A percentile compares a stretch with the other conserved stretches of the same genome.
phyloP scores from a whole-genome alignment of 1,140 invertebrate genomes.

The Araneus ventricosus region DNA sequence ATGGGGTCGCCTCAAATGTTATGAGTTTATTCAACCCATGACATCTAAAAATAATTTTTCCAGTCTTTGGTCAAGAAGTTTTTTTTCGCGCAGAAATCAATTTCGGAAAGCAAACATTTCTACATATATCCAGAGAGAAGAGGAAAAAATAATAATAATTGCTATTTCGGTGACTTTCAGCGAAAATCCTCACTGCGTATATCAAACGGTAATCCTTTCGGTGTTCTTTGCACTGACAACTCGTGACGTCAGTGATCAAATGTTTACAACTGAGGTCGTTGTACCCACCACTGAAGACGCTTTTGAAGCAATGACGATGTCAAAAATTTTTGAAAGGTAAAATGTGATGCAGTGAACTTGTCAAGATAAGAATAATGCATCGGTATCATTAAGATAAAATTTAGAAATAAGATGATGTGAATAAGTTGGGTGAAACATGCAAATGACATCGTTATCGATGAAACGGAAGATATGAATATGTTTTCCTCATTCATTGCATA shows the following conservation, averaged over 20 bases:
- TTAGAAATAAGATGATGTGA: too few relatives aligned
- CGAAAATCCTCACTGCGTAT: neutral
- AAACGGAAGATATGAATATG: too few relatives aligned
- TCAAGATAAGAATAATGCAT: neutral
- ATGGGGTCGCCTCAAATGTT: neutral
- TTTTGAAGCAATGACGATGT: neutral
- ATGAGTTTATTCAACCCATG: neutral
- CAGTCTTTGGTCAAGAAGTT: neutral
- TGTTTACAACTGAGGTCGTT: neutral
- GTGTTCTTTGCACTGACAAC: neutral
- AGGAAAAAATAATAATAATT: neutral
- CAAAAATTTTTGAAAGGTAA: neutral
- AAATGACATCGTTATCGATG: too few relatives aligned
- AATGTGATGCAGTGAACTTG: neutral
- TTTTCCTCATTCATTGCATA: too few relatives aligned
- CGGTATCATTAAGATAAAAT: too few relatives aligned
- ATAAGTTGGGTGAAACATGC: too few relatives aligned
- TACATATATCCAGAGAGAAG: neutral
- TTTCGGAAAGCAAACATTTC: neutral
- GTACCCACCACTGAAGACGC: neutral
- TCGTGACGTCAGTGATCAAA: neutral
- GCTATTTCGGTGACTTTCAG: neutral
- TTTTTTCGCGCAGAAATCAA: neutral
- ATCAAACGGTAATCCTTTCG: neutral
- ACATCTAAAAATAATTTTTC: neutral